Evolutionary conservation across 1,140 invertebrate genomes (phyloP).

Genomic region (Leptinotarsa defecta): DNA sequence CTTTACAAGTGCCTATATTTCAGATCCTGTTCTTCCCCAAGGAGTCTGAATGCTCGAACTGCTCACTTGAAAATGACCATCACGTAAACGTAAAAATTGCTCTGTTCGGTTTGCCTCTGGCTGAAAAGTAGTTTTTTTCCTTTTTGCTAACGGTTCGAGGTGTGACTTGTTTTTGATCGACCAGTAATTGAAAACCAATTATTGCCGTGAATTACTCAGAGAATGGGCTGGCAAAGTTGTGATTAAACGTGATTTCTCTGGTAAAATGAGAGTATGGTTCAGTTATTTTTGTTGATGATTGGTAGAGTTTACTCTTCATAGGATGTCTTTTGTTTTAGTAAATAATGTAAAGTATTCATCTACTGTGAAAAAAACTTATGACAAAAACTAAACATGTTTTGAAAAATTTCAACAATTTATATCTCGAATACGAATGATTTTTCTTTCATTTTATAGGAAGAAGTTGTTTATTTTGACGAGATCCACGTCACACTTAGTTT

Average conservation of each 20-base stretch:
- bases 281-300: too few relatives aligned
- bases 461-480: too few relatives aligned
- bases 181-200: slow-evolving; percentile 36
- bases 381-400: too few relatives aligned
- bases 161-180: slow-evolving; percentile 35
- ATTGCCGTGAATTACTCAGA: slow-evolving; percentile 10
- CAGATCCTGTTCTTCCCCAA: slow-evolving; percentile 30
- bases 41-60: slow-evolving; percentile 24
- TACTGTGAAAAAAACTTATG: too few relatives aligned
- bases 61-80: slow-evolving; percentile 33
- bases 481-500: too few relatives aligned
- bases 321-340: too few relatives aligned
- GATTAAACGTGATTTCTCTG: neutral
- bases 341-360: too few relatives aligned
- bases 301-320: too few relatives aligned
- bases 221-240: neutral
- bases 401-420: too few relatives aligned
- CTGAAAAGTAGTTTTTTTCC: slow-evolving; percentile 29
- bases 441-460: too few relatives aligned
- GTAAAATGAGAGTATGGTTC: too few relatives aligned
- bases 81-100: slow-evolving; percentile 45
- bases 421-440: too few relatives aligned
- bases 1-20: slow-evolving; percentile 24
- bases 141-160: slow-evolving; percentile 29
- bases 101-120: slow-evolving; percentile 42